These are phyloP conservation scores for Thamnophis sirtalis DNA, from an alignment of 2,113 vertebrate genomes.

Conservation along the genomic window DNA sequence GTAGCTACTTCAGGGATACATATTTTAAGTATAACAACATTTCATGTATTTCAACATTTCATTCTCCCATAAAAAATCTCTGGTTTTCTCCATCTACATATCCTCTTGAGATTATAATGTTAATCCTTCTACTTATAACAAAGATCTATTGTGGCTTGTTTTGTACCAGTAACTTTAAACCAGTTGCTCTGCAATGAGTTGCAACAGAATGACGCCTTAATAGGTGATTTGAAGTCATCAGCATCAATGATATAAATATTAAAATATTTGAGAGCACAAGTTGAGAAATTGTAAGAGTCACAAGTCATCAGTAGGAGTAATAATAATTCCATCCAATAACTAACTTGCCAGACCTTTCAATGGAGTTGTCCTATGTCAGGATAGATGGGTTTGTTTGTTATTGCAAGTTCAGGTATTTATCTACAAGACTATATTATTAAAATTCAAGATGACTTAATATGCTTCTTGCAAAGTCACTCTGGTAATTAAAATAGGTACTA, in stretches of 20 bases:
- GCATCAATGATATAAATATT: neutral
- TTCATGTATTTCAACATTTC: neutral
- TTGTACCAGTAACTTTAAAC: neutral
- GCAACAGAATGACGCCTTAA: neutral
- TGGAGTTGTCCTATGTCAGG: neutral
- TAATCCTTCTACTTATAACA: neutral
- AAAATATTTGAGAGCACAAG: constrained; percentile 6
- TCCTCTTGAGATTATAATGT: neutral
- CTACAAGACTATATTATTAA: neutral
- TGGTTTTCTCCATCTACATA: neutral
- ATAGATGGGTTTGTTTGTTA: neutral
- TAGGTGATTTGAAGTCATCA: neutral
- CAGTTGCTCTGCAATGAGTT: neutral
- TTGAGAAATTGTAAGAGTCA: constrained; percentile 15
- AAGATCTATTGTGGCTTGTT: neutral
- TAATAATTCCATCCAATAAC: neutral
- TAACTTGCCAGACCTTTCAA: neutral
- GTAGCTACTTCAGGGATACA: neutral
- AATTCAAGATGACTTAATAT: neutral
- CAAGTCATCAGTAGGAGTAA: neutral
- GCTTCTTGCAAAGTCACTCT: neutral
- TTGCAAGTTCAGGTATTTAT: neutral
- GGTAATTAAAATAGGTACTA: neutral
- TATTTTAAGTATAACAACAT: neutral
- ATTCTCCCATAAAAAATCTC: neutral